Conservation (phyloP, 2,888 invertebrate species). For the Labia minor region DNA sequence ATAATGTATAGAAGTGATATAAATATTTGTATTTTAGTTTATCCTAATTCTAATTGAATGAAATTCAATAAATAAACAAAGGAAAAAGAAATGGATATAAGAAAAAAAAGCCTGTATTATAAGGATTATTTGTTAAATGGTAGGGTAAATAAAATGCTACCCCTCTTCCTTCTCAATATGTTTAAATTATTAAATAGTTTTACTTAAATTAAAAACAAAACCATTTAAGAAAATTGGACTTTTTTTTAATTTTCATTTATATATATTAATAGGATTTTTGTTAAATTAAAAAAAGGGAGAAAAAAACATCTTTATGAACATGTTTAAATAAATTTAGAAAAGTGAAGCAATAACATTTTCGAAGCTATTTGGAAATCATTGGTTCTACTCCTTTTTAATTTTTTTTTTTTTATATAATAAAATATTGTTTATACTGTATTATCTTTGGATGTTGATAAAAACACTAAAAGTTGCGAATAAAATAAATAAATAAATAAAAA, state of each 20-base stretch:
- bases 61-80: no score
- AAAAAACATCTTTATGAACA: not conserved
- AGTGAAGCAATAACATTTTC: not conserved
- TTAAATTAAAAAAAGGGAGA: conserved; percentile 3
- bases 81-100: no score
- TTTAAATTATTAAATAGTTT: no score
- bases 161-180: no score
- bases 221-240: not conserved
- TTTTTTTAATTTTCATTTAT: conserved; percentile 3
- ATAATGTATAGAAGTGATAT: no score
- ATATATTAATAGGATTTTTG: not conserved
- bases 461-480: not conserved
- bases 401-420: not conserved
- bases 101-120: no score
- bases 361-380: not conserved
- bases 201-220: conserved; percentile 1
- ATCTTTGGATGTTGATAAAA: not conserved
- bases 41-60: no score
- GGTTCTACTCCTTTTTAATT: not conserved
- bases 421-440: not conserved
- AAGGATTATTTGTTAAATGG: no score
- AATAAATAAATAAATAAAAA: not conserved
- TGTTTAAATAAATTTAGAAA: not conserved
- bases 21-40: no score
- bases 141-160: no score